Conservation (phyloP, 1,140 invertebrate genomes). For the Drosophila pseudoobscura region DNA sequence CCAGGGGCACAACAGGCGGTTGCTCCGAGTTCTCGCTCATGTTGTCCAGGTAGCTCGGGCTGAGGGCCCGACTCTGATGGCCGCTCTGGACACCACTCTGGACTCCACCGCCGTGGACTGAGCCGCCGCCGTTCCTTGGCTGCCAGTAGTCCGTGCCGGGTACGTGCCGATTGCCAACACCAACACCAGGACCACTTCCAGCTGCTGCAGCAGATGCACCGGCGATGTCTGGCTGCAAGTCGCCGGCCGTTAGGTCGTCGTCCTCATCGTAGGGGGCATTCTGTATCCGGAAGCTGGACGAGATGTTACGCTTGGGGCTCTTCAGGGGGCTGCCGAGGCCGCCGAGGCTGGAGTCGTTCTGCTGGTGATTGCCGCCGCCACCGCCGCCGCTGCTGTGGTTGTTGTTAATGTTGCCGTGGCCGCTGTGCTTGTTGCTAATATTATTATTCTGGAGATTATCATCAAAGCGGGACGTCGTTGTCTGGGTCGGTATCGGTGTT, state of each 20-base stretch:
- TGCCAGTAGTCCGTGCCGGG: slow-evolving; percentile 69
- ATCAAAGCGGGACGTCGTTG: slow-evolving; percentile 65
- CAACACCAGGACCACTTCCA: slow-evolving; percentile 29
- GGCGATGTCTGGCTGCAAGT: slow-evolving; percentile 5
- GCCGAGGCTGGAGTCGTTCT: slow-evolving; percentile 57
- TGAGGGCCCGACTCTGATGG: slow-evolving; percentile 64
- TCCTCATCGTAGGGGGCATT: slow-evolving; percentile 62
- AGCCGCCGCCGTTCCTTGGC: slow-evolving; percentile 60
- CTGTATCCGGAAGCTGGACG: slow-evolving; percentile 64
- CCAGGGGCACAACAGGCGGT: slow-evolving; percentile 76
- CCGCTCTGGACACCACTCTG: slow-evolving; percentile 46
- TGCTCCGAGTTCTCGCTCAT: slow-evolving; percentile 83
- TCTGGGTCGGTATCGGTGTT: slow-evolving; percentile 33
- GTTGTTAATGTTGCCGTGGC: slow-evolving; percentile 31
- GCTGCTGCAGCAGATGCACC: slow-evolving; percentile 21
- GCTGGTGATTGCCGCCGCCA: slow-evolving; percentile 24
- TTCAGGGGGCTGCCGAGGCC: slow-evolving; percentile 62
- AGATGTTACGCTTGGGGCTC: slow-evolving; percentile 50
- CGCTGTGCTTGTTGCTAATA: slow-evolving; percentile 28
- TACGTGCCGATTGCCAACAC: slow-evolving; percentile 32
- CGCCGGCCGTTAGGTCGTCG: slow-evolving; percentile 58
- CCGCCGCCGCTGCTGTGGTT: slow-evolving; percentile 31
- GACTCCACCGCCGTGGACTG: slow-evolving; percentile 13
- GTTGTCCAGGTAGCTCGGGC: slow-evolving; percentile 77
- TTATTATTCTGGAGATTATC: slow-evolving; percentile 65